phyloP scores from a whole-genome alignment of 2,888 invertebrate genomes.

The Amphipoea lucens region DNA sequence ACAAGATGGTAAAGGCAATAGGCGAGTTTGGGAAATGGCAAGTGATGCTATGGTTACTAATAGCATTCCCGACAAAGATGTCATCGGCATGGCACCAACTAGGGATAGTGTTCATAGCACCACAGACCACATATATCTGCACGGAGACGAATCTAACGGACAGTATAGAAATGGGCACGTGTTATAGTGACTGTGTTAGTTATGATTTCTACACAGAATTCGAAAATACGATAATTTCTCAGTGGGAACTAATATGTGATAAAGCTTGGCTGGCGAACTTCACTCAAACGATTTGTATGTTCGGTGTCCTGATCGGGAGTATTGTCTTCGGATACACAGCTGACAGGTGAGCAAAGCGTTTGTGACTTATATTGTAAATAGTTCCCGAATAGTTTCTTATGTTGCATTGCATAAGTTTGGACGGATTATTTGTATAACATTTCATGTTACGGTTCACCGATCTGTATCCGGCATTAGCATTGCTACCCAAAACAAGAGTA shows the following conservation, averaged over 20 bases:
- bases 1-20: slow-evolving; percentile 70
- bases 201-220: slow-evolving; percentile 91
- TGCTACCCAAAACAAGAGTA: not conserved
- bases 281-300: slow-evolving; percentile 93
- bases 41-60: slow-evolving; percentile 88
- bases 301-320: slow-evolving; percentile 92
- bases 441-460: not conserved
- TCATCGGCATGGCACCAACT: slow-evolving; percentile 93
- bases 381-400: not conserved
- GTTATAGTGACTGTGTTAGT: slow-evolving; percentile 87
- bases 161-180: slow-evolving; percentile 78
- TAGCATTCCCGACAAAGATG: slow-evolving; percentile 91
- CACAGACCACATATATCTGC: slow-evolving; percentile 89
- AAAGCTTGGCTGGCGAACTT: slow-evolving; percentile 91
- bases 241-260: slow-evolving; percentile 93
- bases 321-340: slow-evolving; percentile 92
- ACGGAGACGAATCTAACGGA: slow-evolving; percentile 72
- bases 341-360: slow-evolving; percentile 90
- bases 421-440: too few species aligned
- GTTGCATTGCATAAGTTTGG: too few species aligned
- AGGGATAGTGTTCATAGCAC: slow-evolving; percentile 92
- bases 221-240: slow-evolving; percentile 92
- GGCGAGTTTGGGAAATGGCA: slow-evolving; percentile 92
- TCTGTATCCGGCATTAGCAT: not conserved
- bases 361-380: not conserved